Evolutionary conservation across 2,797 vertebrate species (phyloP).

Genomic region (Pteropus rufus): DNA sequence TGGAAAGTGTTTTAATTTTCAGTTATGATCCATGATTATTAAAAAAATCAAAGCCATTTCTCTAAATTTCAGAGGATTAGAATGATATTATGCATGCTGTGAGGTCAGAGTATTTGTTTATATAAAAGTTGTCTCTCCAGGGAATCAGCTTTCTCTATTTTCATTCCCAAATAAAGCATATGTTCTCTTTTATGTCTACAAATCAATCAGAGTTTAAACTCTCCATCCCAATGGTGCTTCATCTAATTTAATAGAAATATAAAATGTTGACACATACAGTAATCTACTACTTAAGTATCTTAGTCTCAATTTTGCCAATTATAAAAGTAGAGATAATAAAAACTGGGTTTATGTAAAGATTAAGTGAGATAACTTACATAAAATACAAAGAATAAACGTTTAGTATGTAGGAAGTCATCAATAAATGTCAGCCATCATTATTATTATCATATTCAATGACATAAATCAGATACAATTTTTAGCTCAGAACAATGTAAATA

Average conservation of each 20-base stretch:
- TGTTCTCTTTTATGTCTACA: not conserved
- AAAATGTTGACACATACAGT: not conserved
- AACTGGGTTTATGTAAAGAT: not conserved
- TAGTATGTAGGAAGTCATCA: not conserved
- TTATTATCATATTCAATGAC: not conserved
- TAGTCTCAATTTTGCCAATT: not conserved
- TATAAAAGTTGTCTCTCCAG: not conserved
- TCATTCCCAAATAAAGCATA: not conserved
- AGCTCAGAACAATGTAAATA: not conserved
- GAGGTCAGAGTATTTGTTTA: not conserved
- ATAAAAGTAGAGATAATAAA: not conserved
- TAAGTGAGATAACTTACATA: not conserved
- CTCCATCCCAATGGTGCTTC: not conserved
- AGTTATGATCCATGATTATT: not conserved
- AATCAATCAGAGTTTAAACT: not conserved
- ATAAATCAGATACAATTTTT: not conserved
- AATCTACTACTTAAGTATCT: not conserved
- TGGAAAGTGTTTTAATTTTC: not conserved
- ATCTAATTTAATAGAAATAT: not conserved
- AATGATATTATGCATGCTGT: not conserved
- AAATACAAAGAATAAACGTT: not conserved
- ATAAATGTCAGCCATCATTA: not conserved
- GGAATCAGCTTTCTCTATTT: not conserved
- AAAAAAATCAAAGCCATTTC: not conserved
- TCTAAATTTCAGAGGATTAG: not conserved